Conservation (phyloP, 2,113 vertebrate genomes). For the Pipa parva region DNA sequence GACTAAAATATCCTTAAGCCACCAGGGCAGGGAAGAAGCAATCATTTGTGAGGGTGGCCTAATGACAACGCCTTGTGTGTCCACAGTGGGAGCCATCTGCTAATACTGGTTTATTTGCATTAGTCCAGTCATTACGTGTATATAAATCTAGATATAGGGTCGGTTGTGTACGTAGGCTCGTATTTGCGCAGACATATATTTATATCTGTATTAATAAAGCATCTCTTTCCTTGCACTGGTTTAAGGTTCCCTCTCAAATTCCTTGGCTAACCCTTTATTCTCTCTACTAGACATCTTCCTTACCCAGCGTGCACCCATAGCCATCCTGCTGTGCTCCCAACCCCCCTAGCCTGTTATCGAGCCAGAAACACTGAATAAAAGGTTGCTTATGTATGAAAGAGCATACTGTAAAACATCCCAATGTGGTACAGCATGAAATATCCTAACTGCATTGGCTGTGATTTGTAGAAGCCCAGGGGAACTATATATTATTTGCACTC, state of each 20-base stretch:
- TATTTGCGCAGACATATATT: constrained; percentile 1
- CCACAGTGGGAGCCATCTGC: not conserved
- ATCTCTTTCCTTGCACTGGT: not conserved
- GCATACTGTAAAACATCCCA: no score
- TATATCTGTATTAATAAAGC: not conserved
- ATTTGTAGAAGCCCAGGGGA: no score
- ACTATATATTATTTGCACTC: no score
- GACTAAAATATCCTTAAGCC: constrained; percentile 20
- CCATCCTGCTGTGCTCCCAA: not conserved
- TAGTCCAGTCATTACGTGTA: not conserved
- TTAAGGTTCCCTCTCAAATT: not conserved
- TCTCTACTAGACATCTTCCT: not conserved
- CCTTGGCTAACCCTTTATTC: not conserved
- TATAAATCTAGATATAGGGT: not conserved
- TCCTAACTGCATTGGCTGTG: no score
- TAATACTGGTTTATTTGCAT: not conserved
- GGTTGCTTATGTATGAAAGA: no score
- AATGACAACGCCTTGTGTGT: not conserved
- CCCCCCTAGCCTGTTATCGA: not conserved
- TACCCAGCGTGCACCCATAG: not conserved
- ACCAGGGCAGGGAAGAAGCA: not conserved
- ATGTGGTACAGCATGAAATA: no score
- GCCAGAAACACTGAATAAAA: no score
- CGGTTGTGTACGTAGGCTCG: not conserved
- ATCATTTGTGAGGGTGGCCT: constrained; percentile 10